Conservation (phyloP, 2,113 vertebrate genomes). For the Salvelinus alpinus region DNA sequence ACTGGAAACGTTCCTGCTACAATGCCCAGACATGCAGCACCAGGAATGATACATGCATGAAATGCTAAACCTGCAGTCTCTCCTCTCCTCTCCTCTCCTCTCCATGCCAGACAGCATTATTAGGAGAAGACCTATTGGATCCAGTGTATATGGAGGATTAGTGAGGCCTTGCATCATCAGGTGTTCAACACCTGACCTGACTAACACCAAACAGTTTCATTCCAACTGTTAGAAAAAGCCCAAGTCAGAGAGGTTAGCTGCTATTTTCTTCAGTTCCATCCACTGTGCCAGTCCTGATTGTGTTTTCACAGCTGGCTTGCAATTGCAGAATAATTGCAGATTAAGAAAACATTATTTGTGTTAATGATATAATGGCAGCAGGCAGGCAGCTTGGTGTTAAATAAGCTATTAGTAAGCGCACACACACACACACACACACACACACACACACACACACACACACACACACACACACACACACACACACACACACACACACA, state of each 20-base stretch:
- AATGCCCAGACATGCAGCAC: constrained; percentile 22
- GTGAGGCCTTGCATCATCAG: too few species aligned
- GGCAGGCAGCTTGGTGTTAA: constrained; percentile 42
- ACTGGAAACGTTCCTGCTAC: constrained; percentile 39
- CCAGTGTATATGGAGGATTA: too few species aligned
- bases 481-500: constrained; percentile 18
- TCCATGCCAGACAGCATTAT: neutral
- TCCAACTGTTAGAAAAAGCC: too few species aligned
- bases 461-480: neutral
- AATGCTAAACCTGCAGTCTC: constrained; percentile 28
- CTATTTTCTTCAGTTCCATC: too few species aligned
- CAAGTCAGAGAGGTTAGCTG: too few species aligned
- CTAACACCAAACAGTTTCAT: too few species aligned
- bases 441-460: constrained; percentile 39
- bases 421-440: constrained; percentile 25
- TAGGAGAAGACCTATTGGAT: too few species aligned
- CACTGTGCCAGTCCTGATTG: constrained; percentile 30
- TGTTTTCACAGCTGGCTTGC: constrained; percentile 63
- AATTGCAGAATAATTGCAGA: constrained; percentile 65
- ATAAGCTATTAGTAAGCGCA: constrained; percentile 44
- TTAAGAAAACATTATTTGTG: constrained; percentile 63
- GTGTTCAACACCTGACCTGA: too few species aligned
- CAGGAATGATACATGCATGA: constrained; percentile 56
- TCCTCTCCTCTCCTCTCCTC: neutral
- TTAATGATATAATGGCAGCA: constrained; percentile 62